Evolutionary conservation across 1,140 invertebrate species (phyloP), one percentile per base, ranked within the genome.

Genomic region (Pristionchus pacificus): DNA sequence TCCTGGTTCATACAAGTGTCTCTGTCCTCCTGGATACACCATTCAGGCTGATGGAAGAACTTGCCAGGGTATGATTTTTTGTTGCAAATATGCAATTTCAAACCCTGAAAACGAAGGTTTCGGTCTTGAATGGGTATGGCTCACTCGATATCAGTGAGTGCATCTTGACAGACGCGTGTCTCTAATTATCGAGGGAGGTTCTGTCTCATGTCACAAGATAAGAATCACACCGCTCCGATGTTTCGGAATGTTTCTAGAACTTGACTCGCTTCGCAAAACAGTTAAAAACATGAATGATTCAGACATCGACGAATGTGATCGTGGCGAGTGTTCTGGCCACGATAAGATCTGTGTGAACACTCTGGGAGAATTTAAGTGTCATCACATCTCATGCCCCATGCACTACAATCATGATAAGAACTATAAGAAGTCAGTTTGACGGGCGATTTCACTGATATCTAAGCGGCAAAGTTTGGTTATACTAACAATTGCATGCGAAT

Each of bases 261-360:
- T n/a, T n/a, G n/a, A n/a, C n/a, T n/a, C n/a, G n/a, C n/a, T n/a
- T n/a, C n/a, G n/a, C n/a, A n/a, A n/a, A n/a, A n/a, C n/a, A n/a
- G n/a, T n/a, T 60, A 24, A 2, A 28, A 62, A 62, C 1, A 15
- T n/a, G n/a, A 25, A 25, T 33, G 24, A 57, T 57, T 19, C 31
- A 89, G 92, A 95, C 86, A 90, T 93, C 74, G 90, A 95, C 81
- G 93, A 95, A 85, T 95, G 92, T 85, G 87, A 25, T 10, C 82
- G 83, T 1, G 87, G 86, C 10, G 86, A 86, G 15, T 87, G 88
- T 1, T 89, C 89, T 70, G 88, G 87, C 68, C 75, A 83, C 0
- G 89, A 91, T 61, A 89, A 92, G 76, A 89, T 91, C 24, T 98
- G 95, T 82, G 89, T 93, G 68, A 97, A 98, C 84, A 93, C 89